Base-by-base conservation (phyloP, 2,113 vertebrate species). In the Probosciger aterrimus region DNA sequence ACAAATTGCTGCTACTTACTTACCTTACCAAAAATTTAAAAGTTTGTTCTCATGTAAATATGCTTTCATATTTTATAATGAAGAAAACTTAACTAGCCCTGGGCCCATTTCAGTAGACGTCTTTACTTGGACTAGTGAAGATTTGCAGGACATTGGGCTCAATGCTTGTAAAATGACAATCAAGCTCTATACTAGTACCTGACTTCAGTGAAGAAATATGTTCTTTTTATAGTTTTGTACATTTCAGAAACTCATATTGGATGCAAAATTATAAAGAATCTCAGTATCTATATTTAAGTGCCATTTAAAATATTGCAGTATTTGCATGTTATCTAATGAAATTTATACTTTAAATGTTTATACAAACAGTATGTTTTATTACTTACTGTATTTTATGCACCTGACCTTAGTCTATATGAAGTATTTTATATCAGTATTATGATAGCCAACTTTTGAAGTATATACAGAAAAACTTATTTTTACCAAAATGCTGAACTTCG, bases 401-500 rank as follows among this genome's bases (percentile, higher is more conserved):
- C 96, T 97, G 94, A 96, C 87, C 82, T 96, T 98, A 98, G 96
- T 95, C 95, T 97, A 98, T 95, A 98, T 98, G 98, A 98, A 97
- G 97, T 98, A 97, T 97, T 97, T 97, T 97, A 94, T 97, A 97
- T 98, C 99, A 99, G 98, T 99, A 98, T 99, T 99, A 98, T 92
- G 88, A 98, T 95, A 97, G 96, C 97, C 98, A 98, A 97, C 93
- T 98, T 97, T 96, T 97, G 98, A 98, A 98, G 96, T 97, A 96
- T 95, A 95, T 95, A 98, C 82, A 95, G 91, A 97, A 97, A 97
- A 95, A 94, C 77, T 97, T 97, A 90, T 97, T 92, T 97, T 98
- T 98, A 98, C 98, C 96, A 98, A 98, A 98, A 97, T 92, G 90
- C 97, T 97, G 89, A 96, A 96, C 78, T 96, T 98, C 73, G 77